Conservation (phyloP, 2,888 invertebrate species). For the Esperia sulphurella region DNA sequence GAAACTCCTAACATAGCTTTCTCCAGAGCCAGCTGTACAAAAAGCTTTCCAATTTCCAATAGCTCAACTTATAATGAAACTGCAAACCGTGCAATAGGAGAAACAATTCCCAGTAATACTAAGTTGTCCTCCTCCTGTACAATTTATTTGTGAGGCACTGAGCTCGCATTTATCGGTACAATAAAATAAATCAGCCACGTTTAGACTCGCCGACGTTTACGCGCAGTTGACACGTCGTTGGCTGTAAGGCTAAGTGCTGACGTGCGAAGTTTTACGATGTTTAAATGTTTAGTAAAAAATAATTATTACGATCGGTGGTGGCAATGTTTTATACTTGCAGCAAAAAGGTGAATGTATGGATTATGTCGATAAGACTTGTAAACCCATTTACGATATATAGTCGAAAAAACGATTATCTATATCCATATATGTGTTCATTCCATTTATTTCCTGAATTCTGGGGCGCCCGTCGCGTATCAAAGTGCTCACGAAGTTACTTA, state of each 20-base stretch:
- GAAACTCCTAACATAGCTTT: not conserved
- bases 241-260: slow-evolving; percentile 2
- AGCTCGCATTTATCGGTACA: slow-evolving; percentile 51
- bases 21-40: not conserved
- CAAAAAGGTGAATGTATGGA: no score
- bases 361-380: no score
- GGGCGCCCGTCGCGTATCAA: no score
- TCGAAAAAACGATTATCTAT: no score
- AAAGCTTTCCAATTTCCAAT: not conserved
- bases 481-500: no score
- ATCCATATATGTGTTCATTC: no score
- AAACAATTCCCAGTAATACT: not conserved
- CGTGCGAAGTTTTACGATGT: not conserved
- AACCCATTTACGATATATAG: no score
- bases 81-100: not conserved
- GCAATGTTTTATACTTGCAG: no score
- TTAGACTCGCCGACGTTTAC: slow-evolving; percentile 17
- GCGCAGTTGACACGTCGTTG: slow-evolving; percentile 23
- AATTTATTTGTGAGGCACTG: slow-evolving; percentile 25
- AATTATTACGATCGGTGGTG: no score
- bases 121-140: slow-evolving; percentile 4
- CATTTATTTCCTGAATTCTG: no score
- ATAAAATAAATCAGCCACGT: slow-evolving; percentile 25
- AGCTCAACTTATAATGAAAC: not conserved
- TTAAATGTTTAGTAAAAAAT: no score